Base-by-base conservation (phyloP, 2,888 invertebrate species). In the Leucophenga montana region DNA sequence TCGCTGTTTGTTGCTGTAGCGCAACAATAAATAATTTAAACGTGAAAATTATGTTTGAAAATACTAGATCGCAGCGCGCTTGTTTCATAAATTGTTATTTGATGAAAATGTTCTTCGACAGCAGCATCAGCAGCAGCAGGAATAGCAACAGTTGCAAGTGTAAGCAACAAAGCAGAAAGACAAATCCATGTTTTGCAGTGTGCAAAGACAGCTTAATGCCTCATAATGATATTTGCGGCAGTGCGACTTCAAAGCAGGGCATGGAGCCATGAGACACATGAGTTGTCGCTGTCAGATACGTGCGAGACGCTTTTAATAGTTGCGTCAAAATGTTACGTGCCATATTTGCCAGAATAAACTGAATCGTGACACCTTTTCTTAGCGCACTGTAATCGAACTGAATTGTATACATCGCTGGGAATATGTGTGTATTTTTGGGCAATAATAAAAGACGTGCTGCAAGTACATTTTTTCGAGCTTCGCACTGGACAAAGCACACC, bases 161-260 rank as follows among this genome's bases (percentile, higher is more conserved):
- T 22, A 20, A 56, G 56, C 14, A 39, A 11, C 16, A 18, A 50
- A 0, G 50, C 9, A 5, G n/a, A 8, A 50, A 50, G 1, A 50
- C 13, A 18, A 11, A 50, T 0, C 9, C 20, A 13, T n/a, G n/a
- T n/a, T 6, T 33, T 20, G 5, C 18, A 5, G 61, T 74, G 72
- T 70, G 57, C 70, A 73, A 77, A 83, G 77, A 82, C 80, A 82
- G 75, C 80, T 83, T 82, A 77, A 83, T 82, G 71, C 75, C 66
- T 64, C n/a, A 57, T 18, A 20, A 20, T 14, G 50, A 56, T 27
- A 18, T 56, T 56, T 56, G 54, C 54, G 4, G 20, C 54, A 54
- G 18, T 20, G 33, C 54, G 18, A 54, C 14, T 46, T 18, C 18
- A 14, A 9, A 27, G 18, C 8, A 33, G 8, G 33, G 13, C 8